A percentile compares a stretch with the other conserved stretches of the same genome.
Evolutionary conservation across 2,797 vertebrate genomes (phyloP).

Genomic region (Lerista edwardsae): DNA sequence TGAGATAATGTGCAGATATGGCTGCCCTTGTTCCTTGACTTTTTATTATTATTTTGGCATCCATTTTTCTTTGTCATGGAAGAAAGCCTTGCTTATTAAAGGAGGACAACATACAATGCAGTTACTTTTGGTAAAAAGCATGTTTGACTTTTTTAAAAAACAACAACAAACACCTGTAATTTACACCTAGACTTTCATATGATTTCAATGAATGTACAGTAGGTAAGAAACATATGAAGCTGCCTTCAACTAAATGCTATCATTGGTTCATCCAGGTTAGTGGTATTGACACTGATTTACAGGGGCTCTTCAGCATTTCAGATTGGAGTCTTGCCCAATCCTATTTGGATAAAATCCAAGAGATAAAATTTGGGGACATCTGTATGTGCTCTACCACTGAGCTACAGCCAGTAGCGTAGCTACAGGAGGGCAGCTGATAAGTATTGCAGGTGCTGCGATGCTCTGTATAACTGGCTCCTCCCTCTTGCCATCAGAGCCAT

Average conservation of each 20-base stretch:
- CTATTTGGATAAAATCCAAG: not conserved
- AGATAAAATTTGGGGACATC: too few species aligned
- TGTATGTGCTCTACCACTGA: too few species aligned
- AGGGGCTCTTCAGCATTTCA: too few species aligned
- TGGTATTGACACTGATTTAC: too few species aligned
- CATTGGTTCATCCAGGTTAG: too few species aligned
- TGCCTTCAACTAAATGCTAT: too few species aligned
- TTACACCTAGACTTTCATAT: not conserved
- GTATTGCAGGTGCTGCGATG: too few species aligned
- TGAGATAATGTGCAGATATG: not conserved
- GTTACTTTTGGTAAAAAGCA: slow-evolving; percentile 12
- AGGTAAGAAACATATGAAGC: slow-evolving; percentile 16
- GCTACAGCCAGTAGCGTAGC: too few species aligned
- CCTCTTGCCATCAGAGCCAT: too few species aligned
- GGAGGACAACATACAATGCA: slow-evolving; percentile 7
- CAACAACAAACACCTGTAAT: not conserved
- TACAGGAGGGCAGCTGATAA: too few species aligned
- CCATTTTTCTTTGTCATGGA: not conserved
- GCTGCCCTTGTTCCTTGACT: not conserved
- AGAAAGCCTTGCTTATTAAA: slow-evolving; percentile 1
- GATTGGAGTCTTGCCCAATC: too few species aligned
- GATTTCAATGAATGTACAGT: not conserved
- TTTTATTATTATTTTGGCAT: not conserved
- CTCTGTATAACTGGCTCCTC: too few species aligned
- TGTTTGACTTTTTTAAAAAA: not conserved